Base-by-base conservation (phyloP, 2,797 vertebrate species). In the Tragopan temminckii region DNA sequence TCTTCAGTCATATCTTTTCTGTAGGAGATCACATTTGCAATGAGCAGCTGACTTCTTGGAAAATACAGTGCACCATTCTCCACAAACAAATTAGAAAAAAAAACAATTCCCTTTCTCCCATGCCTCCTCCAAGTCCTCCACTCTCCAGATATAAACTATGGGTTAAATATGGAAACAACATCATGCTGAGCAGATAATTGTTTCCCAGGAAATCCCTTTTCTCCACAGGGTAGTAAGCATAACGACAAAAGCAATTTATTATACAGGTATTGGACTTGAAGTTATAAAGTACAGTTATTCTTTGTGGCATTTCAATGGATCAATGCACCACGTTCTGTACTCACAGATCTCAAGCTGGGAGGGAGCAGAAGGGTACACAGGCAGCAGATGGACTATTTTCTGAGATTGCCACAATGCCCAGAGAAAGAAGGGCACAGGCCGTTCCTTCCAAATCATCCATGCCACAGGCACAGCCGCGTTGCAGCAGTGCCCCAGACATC, bases 301-400 rank as follows among this genome's bases (percentile, higher is more conserved):
- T 74, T 52, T 46, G 35, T 52, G 40, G n/a, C 20, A 42, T 71
- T 80, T 77, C 38, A 72, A 67, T 40, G 45, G 14, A 50, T 33
- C 13, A 14, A 11, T 9, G 0, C n/a, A 45, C 71, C 0, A 1
- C 52, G 24, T 33, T 74, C 52, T 91, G 78, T 59, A 17, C 14
- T 83, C 24, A 31, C 33, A 45, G 33, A 40, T 25, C 14, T 75
- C 80, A 78, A 58, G 48, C 74, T 91, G 58, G 64, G 66, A 75
- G 16, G 8, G 83, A 83, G 48, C 52, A 83, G 72, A 74, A 93
- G 31, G 48, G 7, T 21, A 59, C 8, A 8, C 11, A 68, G 24
- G 33, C 36, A 88, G 36, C 66, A 88, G 83, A 67, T 57, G 66
- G 43, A 61, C 50, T 75, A 12, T 43, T 80, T 90, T 66, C 77